Base-by-base conservation (phyloP, 2,888 invertebrate species). In the Eudemis profundana region DNA sequence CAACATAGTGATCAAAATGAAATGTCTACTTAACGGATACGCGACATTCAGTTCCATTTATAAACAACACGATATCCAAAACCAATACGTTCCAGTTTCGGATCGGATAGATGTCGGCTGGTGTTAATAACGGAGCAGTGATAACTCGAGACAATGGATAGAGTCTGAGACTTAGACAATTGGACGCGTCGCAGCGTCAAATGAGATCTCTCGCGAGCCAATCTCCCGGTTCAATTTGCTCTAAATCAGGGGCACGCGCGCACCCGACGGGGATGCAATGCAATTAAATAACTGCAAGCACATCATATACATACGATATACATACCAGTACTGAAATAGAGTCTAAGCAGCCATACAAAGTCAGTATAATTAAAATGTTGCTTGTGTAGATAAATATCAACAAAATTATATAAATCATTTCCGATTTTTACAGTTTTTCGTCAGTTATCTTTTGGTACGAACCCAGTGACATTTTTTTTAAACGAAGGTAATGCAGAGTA, bases 191-290 rank as follows among this genome's bases (percentile, higher is more conserved):
- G 87, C 87, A 85, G 81, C 87, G 84, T 86, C 89, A 89, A 90
- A 89, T 87, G 83, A 89, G 89, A 89, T 85, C 81, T 77, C 78
- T 78, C 78, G 78, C 74, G 82, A 86, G 84, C 86, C 89, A 89
- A 89, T 89, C 85, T 83, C 81, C 78, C 79, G 70, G 85, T 89
- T 87, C 89, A 89, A 90, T 90, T 90, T 89, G 88, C 88, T 87
- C 81, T 89, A 86, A 87, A 89, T 90, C 87, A 87, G 80, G 77
- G 78, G 73, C 82, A 83, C 79, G 78, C 74, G 76, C 78, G 71
- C 71, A 70, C 73, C 78, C 73, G 68, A 69, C 66, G 61, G 47
- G 33, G 60, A 29, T 40, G 47, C 72, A 63, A 70, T 75, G 78
- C 78, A 82, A 83, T 82, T 81, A 80, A 75, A 74, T 71, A 70